Base-by-base conservation (phyloP, 2,888 invertebrate species). In the Heterodera filipjevi region DNA sequence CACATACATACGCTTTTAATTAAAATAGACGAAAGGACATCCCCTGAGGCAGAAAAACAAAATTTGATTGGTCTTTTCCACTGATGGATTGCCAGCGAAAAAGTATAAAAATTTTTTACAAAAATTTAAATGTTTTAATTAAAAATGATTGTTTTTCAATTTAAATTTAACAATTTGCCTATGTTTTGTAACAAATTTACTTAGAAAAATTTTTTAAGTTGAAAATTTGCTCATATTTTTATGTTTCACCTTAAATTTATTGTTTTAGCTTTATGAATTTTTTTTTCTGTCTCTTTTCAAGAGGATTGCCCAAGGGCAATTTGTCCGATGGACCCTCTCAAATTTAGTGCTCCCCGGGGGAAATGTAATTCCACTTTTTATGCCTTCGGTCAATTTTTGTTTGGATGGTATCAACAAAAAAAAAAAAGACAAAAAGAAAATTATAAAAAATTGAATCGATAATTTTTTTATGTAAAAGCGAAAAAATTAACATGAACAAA, bases 331-430 rank as follows among this genome's bases (percentile, higher is more conserved):
- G 59, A 27, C n/a, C n/a, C 59, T n/a, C n/a, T 59, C 59, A 59
- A 59, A 59, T 59, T 59, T 59, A 59, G n/a, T 59, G 59, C 59
- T 59, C 59, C 59, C 59, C 59, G n/a, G 59, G 27, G 59, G 59
- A n/a, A 59, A 59, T 59, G 59, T 59, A 59, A 59, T 59, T 59
- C 10, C 59, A 59, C n/a, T 59, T 59, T 27, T 59, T 27, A 10
- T 59, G 22, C 59, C 59, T 8, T n/a, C n/a, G n/a, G 59, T n/a
- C 59, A 59, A 59, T 59, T 59, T 27, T 27, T 59, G 5, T 59
- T 59, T 59, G 59, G 27, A 59, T 59, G 27, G 22, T 2, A 22
- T 27, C 22, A n/a, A 12, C 6, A 12, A n/a, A 59, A 5, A 6
- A 27, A n/a, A n/a, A 12, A 1, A 59, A 59, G 12, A 22, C n/a